Evolutionary conservation across 2,113 vertebrate species (phyloP).

Genomic region (Ptyas mucosa): DNA sequence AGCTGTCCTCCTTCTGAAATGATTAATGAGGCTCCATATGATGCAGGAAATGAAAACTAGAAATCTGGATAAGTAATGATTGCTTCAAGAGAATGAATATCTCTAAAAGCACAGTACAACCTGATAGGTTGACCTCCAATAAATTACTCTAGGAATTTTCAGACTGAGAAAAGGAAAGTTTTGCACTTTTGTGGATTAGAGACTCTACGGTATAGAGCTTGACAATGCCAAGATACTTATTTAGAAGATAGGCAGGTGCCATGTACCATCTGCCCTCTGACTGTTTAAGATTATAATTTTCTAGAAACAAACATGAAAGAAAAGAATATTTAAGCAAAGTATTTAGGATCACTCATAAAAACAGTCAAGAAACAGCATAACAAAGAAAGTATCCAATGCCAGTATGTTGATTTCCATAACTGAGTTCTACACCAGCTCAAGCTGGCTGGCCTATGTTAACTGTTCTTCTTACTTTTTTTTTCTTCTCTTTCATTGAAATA

Average conservation of each 20-base stretch:
- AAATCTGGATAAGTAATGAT: slow-evolving; percentile 63
- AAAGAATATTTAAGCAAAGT: not conserved
- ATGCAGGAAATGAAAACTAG: slow-evolving; percentile 66
- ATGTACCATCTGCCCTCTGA: not conserved
- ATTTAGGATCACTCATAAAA: slow-evolving; percentile 17
- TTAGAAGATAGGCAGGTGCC: fast-evolving
- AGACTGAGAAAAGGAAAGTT: slow-evolving; percentile 44
- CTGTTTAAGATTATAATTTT: slow-evolving; percentile 6
- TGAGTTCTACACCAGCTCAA: not conserved
- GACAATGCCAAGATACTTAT: not conserved
- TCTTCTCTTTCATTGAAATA: not conserved
- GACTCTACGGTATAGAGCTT: not conserved
- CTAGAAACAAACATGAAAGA: not conserved
- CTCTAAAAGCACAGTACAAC: slow-evolving; percentile 51
- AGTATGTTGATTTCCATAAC: not conserved
- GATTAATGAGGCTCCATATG: slow-evolving; percentile 63
- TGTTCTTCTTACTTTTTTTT: not conserved
- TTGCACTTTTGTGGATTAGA: not conserved
- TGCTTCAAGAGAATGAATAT: slow-evolving; percentile 61
- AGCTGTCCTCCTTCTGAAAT: slow-evolving; percentile 48
- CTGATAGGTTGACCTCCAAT: slow-evolving; percentile 43
- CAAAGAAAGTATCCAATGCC: not conserved
- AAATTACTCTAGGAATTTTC: slow-evolving; percentile 51
- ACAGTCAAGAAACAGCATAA: slow-evolving; percentile 11
- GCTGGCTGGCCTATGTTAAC: not conserved